Evolutionary conservation across 2,888 invertebrate genomes (phyloP).

Genomic region (Pasiphila rectangulata): DNA sequence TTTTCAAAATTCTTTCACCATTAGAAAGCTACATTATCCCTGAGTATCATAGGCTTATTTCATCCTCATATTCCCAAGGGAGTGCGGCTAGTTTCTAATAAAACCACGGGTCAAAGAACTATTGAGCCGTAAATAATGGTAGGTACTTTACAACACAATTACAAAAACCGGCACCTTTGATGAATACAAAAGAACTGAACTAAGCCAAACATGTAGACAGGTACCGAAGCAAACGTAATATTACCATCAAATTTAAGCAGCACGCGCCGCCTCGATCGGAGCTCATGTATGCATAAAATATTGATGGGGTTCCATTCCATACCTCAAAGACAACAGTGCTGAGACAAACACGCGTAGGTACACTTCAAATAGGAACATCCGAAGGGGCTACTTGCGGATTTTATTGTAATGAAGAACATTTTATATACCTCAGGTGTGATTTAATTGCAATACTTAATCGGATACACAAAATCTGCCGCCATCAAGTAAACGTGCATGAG

Average conservation of each 20-base stretch:
- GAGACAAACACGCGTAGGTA: slow-evolving; percentile 16
- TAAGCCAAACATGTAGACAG: slow-evolving; percentile 5
- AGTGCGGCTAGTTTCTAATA: no score
- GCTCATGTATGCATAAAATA: slow-evolving; percentile 56
- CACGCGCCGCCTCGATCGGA: slow-evolving; percentile 45
- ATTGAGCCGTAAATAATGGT: slow-evolving; percentile 1
- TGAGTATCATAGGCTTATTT: no score
- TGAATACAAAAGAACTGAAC: slow-evolving; percentile 6
- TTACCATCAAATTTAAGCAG: slow-evolving; percentile 44
- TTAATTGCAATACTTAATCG: not conserved
- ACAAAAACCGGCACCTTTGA: slow-evolving; percentile 8
- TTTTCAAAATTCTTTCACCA: no score
- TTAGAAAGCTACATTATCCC: no score
- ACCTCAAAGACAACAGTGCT: slow-evolving; percentile 22
- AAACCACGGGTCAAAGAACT: slow-evolving; percentile 11
- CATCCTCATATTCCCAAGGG: no score
- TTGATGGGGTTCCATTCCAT: slow-evolving; percentile 48
- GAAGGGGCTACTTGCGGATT: not conserved
- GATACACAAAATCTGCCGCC: not conserved
- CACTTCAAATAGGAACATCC: slow-evolving; percentile 1
- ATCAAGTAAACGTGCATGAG: slow-evolving; percentile 32
- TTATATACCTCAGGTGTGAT: not conserved
- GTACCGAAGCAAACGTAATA: slow-evolving; percentile 31
- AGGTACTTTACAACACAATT: slow-evolving; percentile 10
- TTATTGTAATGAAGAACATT: not conserved